phyloP scores from a whole-genome alignment of 2,113 vertebrate genomes.

The Oryzias woworae region DNA sequence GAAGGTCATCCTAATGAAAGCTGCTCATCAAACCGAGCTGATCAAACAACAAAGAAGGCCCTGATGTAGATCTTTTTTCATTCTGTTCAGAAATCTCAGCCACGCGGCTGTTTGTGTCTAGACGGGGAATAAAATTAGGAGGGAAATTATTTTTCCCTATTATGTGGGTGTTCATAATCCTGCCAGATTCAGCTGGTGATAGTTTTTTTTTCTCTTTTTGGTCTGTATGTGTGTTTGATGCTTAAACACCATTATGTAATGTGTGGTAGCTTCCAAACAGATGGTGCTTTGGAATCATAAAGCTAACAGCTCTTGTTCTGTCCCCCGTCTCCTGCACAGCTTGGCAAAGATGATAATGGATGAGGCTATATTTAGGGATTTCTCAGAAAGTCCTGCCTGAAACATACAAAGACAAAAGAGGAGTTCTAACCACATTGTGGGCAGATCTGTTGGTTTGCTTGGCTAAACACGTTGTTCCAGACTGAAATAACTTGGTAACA shows the following conservation, averaged over 20 bases:
- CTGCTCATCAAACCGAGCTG: conserved; percentile 3
- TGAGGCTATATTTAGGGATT: conserved; percentile 45
- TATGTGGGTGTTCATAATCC: conserved; percentile 60
- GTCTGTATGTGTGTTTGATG: conserved; percentile 29
- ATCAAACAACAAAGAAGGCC: conserved; percentile 2
- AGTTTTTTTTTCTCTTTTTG: conserved; percentile 1
- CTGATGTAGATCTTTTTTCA: conserved; percentile 1
- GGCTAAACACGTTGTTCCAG: neutral
- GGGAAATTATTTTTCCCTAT: conserved; percentile 41
- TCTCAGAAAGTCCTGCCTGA: conserved; percentile 23
- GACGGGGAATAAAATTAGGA: conserved; percentile 64
- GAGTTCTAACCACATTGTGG: conserved; percentile 1
- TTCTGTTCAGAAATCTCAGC: conserved; percentile 33
- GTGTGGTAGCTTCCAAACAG: conserved; percentile 52
- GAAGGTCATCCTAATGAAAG: conserved; percentile 47
- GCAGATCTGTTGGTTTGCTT: neutral
- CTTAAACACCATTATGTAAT: conserved; percentile 56
- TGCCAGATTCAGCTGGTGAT: conserved; percentile 36
- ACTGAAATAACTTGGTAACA: neutral
- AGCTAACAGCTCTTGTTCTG: conserved; percentile 44
- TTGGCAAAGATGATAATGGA: conserved; percentile 52
- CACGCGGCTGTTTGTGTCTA: conserved; percentile 48
- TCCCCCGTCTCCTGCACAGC: conserved; percentile 33
- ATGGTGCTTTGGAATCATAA: conserved; percentile 53
- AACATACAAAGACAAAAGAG: conserved; percentile 9